phyloP scores from a whole-genome alignment of 64 coral and sea anemone genomes.

The Stylophora pistillata region DNA sequence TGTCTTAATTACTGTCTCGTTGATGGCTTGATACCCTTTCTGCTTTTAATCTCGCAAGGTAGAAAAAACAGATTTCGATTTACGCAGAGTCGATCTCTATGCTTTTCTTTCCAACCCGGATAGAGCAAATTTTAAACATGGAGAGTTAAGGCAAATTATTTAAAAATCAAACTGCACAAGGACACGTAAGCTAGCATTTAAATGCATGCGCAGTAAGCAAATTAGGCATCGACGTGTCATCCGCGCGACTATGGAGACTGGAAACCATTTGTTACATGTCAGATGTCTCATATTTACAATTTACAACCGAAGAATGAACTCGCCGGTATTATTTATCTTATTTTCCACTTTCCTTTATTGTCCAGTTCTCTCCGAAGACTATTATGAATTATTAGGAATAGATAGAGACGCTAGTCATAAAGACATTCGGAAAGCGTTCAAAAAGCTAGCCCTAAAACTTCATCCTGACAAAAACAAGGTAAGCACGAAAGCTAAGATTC shows the following conservation, averaged over 20 bases:
- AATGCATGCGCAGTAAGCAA: conserved; percentile 1
- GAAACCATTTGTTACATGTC: conserved; percentile 14
- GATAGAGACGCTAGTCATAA: conserved; percentile 87
- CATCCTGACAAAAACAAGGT: conserved; percentile 99
- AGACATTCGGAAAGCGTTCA: conserved; percentile 95
- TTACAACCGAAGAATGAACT: conserved; percentile 50
- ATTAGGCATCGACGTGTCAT: not conserved
- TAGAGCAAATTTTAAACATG: not conserved
- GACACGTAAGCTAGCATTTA: conserved; percentile 36
- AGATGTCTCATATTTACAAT: conserved; percentile 3
- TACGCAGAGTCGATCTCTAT: no score
- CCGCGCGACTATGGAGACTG: conserved; percentile 15
- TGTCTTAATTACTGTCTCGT: no score
- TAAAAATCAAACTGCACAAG: not conserved
- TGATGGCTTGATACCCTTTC: no score
- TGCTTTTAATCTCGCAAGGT: no score
- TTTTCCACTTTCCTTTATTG: conserved; percentile 85
- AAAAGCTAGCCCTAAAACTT: conserved; percentile 84
- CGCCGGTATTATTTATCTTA: conserved; percentile 90
- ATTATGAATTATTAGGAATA: conserved; percentile 94
- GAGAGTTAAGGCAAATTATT: not conserved
- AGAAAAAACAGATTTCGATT: no score
- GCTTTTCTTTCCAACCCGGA: no score
- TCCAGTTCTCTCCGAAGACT: conserved; percentile 84
- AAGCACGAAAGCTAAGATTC: no score